Evolutionary conservation across 2,113 vertebrate genomes (phyloP).

Genomic region (Bos javanicus): DNA sequence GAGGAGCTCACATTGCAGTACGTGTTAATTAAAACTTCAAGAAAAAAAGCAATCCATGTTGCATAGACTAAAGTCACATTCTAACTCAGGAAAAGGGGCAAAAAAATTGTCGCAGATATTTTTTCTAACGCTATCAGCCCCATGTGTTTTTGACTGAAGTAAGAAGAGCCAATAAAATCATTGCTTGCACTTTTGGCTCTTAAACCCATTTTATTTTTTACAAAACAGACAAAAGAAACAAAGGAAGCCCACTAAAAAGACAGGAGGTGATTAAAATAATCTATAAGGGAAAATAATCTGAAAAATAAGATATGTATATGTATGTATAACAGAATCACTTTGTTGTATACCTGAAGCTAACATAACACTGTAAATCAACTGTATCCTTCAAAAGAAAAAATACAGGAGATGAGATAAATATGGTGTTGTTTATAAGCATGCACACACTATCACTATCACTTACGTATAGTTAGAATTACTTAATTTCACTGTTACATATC

Average conservation of each 20-base stretch:
- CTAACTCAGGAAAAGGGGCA: not conserved
- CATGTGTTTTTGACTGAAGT: not conserved
- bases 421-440: not conserved
- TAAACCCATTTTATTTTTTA: not conserved
- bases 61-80: not conserved
- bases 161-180: not conserved
- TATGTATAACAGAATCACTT: not conserved
- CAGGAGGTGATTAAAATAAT: not conserved
- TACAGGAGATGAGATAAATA: not conserved
- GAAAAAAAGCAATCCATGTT: not conserved
- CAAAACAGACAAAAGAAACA: not conserved
- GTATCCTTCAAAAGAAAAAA: not conserved
- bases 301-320: not conserved
- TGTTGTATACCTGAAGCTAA: not conserved
- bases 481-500: not conserved
- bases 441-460: not conserved
- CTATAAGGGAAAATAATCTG: not conserved
- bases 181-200: not conserved
- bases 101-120: not conserved
- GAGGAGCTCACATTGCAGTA: not conserved
- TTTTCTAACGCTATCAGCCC: not conserved
- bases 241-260: not conserved
- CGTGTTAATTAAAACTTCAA: not conserved
- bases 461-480: not conserved
- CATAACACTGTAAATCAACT: not conserved